These are phyloP conservation scores for Drosophila basisetae DNA, from an alignment of 2,888 invertebrate genomes.

Conservation along the genomic window DNA sequence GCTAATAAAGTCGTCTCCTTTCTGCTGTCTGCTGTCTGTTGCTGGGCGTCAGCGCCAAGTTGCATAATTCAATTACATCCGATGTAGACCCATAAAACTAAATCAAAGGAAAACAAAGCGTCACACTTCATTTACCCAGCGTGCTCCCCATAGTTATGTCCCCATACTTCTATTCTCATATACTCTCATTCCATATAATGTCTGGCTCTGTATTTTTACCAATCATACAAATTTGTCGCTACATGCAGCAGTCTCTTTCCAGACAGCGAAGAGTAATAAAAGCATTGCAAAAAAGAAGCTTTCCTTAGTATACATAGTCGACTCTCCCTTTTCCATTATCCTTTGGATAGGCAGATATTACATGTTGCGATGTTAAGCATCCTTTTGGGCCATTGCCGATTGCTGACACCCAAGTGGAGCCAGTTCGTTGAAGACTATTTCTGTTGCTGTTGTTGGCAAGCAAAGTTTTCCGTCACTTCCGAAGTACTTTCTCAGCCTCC, in stretches of 20 bases:
- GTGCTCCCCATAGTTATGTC: conserved; percentile 26
- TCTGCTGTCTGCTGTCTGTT: conserved; percentile 44
- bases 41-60: conserved; percentile 78
- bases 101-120: conserved; percentile 84
- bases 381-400: conserved; percentile 54
- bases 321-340: conserved; percentile 1
- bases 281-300: conserved; percentile 45
- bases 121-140: conserved; percentile 82
- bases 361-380: conserved; percentile 54
- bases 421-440: conserved; percentile 58
- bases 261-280: conserved; percentile 65
- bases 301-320: conserved; percentile 21
- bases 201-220: conserved; percentile 34
- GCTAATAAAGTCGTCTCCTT: conserved; percentile 83
- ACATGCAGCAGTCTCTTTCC: conserved; percentile 26
- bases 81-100: conserved; percentile 84
- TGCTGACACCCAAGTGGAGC: conserved; percentile 44
- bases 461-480: conserved; percentile 72
- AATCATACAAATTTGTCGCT: conserved; percentile 54
- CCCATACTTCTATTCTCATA: conserved; percentile 12
- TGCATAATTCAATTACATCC: conserved; percentile 85
- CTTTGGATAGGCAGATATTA: conserved; percentile 38
- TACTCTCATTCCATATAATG: conserved; percentile 32
- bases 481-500: conserved; percentile 17
- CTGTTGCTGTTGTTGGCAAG: conserved; percentile 47